Evolutionary conservation across 2,888 invertebrate genomes (phyloP).

Genomic region (Magallana nippona): DNA sequence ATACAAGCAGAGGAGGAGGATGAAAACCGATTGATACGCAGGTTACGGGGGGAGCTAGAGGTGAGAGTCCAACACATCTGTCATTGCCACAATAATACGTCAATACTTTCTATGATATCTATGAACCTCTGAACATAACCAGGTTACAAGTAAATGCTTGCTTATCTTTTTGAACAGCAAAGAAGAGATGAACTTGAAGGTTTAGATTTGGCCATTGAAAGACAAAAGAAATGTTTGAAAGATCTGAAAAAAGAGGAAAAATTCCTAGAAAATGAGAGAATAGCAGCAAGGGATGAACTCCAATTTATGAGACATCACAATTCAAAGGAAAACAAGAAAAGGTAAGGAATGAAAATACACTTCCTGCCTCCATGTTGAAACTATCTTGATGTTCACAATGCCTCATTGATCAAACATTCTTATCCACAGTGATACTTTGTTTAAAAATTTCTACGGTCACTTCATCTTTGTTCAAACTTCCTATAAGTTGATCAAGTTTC

Average conservation of each 20-base stretch:
- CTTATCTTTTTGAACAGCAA: constrained; percentile 62
- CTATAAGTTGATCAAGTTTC: too few species aligned
- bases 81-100: too few species aligned
- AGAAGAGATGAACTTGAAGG: constrained; percentile 76
- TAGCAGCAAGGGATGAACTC: constrained; percentile 69
- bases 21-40: constrained; percentile 67
- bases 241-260: constrained; percentile 72
- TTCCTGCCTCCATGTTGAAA: too few species aligned
- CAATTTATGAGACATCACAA: constrained; percentile 57
- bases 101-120: too few species aligned
- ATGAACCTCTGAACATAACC: not conserved
- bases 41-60: constrained; percentile 74
- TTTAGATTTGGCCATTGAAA: constrained; percentile 77
- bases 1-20: constrained; percentile 62
- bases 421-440: too few species aligned
- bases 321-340: constrained; percentile 40
- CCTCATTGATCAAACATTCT: too few species aligned
- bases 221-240: constrained; percentile 73
- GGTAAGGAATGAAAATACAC: constrained; percentile 20
- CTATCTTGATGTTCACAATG: too few species aligned
- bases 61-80: constrained; percentile 54
- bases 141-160: not conserved
- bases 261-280: constrained; percentile 63
- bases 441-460: too few species aligned
- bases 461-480: too few species aligned